These are phyloP conservation scores for Camelus dromedarius DNA, from an alignment of 2,113 vertebrate genomes.

Conservation along the genomic window DNA sequence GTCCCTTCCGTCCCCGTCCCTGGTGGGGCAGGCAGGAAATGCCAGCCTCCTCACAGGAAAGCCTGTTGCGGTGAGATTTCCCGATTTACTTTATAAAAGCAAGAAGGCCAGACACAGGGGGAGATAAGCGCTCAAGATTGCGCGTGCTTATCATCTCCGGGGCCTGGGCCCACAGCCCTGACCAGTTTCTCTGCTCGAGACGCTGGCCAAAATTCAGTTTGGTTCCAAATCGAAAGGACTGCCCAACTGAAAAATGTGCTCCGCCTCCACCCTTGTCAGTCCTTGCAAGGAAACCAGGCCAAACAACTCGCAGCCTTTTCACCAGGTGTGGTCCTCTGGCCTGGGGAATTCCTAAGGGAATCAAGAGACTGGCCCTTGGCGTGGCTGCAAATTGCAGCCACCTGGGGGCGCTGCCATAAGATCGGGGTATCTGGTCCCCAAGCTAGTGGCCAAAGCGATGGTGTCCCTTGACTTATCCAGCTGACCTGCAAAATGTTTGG, in stretches of 20 bases:
- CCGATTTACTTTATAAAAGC: constrained; percentile 82
- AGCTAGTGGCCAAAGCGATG: neutral
- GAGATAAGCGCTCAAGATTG: constrained; percentile 79
- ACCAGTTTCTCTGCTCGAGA: constrained; percentile 28
- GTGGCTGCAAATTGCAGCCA: neutral
- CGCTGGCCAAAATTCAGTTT: constrained; percentile 49
- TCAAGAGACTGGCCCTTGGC: neutral
- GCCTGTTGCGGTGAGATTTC: constrained; percentile 82
- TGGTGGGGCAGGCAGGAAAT: constrained; percentile 77
- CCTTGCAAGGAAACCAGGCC: neutral
- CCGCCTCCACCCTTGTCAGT: neutral
- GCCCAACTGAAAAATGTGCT: constrained; percentile 13
- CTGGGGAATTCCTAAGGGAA: neutral
- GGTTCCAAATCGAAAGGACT: neutral
- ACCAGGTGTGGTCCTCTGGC: neutral
- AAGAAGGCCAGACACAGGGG: constrained; percentile 76
- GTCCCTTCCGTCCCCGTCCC: constrained; percentile 67
- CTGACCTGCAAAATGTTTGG: neutral
- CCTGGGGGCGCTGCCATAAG: too few relatives aligned
- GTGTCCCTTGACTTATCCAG: neutral
- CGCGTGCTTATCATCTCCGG: constrained; percentile 74
- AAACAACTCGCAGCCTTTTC: neutral
- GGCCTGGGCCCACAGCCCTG: constrained; percentile 59
- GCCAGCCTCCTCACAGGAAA: constrained; percentile 83
- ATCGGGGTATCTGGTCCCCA: neutral